Conservation (phyloP, 2,113 vertebrate genomes). For the Oncorhynchus kisutch region DNA sequence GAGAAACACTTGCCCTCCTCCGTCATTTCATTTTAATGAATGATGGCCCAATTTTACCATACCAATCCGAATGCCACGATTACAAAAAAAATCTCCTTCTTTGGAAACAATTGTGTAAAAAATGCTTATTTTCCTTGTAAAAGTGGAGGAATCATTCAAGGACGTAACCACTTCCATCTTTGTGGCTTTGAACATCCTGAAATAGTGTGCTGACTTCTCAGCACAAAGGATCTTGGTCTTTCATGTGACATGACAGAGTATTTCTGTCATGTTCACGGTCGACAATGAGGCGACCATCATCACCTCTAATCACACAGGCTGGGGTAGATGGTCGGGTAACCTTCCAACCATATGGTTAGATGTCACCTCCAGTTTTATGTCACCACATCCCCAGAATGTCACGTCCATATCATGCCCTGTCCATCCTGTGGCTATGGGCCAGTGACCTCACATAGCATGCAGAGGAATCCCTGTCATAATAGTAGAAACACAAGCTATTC, state of each 20-base stretch:
- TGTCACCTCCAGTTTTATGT: slow-evolving; percentile 19
- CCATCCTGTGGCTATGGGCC: background rate
- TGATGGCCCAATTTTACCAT: slow-evolving; percentile 3
- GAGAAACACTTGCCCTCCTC: background rate
- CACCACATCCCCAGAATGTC: background rate
- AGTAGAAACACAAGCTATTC: background rate
- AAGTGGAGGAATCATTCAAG: background rate
- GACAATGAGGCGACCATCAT: too few relatives aligned
- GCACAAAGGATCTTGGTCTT: too few relatives aligned
- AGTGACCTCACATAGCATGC: background rate
- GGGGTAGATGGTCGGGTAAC: background rate
- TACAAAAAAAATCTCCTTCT: background rate
- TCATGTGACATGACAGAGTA: too few relatives aligned
- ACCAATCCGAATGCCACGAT: background rate
- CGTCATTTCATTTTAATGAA: background rate
- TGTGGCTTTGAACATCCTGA: too few relatives aligned
- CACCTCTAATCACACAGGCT: background rate
- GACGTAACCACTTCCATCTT: background rate
- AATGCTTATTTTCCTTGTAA: background rate
- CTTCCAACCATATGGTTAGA: slow-evolving; percentile 1
- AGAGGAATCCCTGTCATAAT: background rate
- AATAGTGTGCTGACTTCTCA: too few relatives aligned
- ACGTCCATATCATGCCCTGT: background rate
- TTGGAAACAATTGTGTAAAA: background rate
- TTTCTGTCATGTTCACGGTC: too few relatives aligned